Conservation (phyloP, 2,888 invertebrate genomes). For the Muschampia plurimacula region DNA sequence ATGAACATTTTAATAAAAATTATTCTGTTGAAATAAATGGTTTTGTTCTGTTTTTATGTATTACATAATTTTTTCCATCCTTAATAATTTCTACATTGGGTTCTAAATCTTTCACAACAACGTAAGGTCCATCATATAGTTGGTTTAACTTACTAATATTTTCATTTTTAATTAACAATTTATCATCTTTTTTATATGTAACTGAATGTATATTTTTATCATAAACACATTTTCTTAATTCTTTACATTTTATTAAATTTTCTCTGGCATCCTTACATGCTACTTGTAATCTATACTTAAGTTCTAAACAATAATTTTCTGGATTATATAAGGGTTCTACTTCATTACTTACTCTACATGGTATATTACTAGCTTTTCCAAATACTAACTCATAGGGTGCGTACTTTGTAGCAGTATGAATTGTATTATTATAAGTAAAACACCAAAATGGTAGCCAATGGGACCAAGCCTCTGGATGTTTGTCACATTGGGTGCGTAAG, state of each 20-base stretch:
- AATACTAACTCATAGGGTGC: neutral
- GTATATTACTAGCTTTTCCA: neutral
- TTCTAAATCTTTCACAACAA: neutral
- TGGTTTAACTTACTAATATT: neutral
- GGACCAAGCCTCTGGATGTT: neutral
- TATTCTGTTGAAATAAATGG: neutral
- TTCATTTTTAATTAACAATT: neutral
- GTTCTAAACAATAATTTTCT: neutral
- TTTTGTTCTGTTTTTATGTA: neutral
- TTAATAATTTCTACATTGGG: neutral
- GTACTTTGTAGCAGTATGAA: neutral
- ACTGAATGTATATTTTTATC: neutral
- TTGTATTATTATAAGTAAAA: neutral
- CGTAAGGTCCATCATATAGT: neutral
- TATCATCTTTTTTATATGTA: neutral
- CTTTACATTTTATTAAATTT: neutral
- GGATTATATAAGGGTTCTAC: neutral
- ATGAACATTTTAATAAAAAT: neutral
- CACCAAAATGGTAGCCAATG: constrained; percentile 4
- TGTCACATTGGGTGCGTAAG: neutral
- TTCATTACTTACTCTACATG: neutral
- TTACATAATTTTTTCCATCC: neutral
- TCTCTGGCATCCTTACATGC: neutral
- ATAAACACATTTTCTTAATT: neutral
- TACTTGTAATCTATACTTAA: neutral